Evolutionary conservation across 1,140 invertebrate genomes (phyloP), one percentile per base, ranked within the genome.

Genomic region (Camponotus pennsylvanicus): DNA sequence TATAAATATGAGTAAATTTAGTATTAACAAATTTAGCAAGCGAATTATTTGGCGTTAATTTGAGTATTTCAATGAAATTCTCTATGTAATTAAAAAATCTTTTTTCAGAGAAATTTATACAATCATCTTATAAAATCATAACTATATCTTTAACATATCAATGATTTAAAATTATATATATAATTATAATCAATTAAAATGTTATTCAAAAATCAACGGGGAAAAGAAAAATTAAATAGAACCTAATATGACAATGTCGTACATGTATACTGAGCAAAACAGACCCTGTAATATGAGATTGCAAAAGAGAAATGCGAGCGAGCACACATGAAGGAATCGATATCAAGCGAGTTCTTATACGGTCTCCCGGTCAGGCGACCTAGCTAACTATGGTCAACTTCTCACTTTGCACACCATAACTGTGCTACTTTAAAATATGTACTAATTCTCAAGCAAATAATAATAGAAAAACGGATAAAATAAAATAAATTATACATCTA

Each of bases 271-370:
- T 61, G 21, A 9, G 40, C 67, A 77, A 49, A 85, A 89, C 85
- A 87, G 88, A 40, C 69, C 40, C 67, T 87, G 94, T 93, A 94
- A 95, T 88, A 77, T 66, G 92, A 95, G 92, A 93, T 89, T 88
- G 86, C 76, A 70, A 76, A 88, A 92, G 92, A 94, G 93, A 94
- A 94, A 94, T 83, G 91, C 93, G 89, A 85, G 87, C 91, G 89
- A 71, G 57, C 18, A 87, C 52, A 83, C 87, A 55, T 63, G 61
- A 78, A 78, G 90, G 90, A 94, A 95, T 95, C 94, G 94, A 95
- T 95, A 94, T 89, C 90, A 84, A 89, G 85, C 86, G 85, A 90
- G 93, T 92, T 94, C 91, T 94, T 95, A 90, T 95, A 94, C 82
- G 94, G 94, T 92, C 92, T 93, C 92, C 82, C 70, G 42, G 89